Evolutionary conservation across 2,113 vertebrate genomes (phyloP).

Genomic region (Tragelaphus strepsiceros): DNA sequence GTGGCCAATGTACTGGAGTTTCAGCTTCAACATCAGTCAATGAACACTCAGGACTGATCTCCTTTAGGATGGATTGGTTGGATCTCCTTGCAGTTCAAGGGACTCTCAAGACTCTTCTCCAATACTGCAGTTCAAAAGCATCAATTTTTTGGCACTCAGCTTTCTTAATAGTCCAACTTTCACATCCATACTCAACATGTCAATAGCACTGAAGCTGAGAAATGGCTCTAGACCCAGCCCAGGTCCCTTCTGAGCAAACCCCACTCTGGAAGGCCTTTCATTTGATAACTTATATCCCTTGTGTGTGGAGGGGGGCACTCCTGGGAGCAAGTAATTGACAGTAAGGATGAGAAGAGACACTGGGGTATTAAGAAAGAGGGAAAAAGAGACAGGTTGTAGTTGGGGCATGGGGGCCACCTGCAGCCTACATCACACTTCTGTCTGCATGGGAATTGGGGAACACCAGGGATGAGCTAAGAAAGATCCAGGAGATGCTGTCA

Average conservation of each 20-base stretch:
- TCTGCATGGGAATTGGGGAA: not conserved
- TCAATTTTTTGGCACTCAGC: not conserved
- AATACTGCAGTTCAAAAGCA: not conserved
- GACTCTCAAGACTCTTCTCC: not conserved
- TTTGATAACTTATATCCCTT: not conserved
- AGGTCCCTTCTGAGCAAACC: not conserved
- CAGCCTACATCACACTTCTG: not conserved
- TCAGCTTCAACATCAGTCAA: not conserved
- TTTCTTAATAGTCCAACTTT: not conserved
- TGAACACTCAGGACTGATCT: not conserved
- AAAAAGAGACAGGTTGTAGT: not conserved
- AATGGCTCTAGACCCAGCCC: not conserved
- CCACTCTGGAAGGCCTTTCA: not conserved
- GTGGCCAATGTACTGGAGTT: not conserved
- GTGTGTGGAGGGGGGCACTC: not conserved
- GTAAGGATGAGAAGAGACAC: not conserved
- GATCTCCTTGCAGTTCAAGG: not conserved
- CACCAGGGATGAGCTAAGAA: not conserved
- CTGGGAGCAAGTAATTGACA: not conserved
- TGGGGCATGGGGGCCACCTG: fast-evolving
- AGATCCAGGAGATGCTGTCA: not conserved
- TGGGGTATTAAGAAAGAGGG: not conserved
- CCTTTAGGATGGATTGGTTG: not conserved
- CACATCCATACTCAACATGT: not conserved
- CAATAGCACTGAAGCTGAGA: fast-evolving